These are phyloP conservation scores for Chloropsis cyanopogon DNA, from an alignment of 2,113 vertebrate genomes.

Conservation along the genomic window DNA sequence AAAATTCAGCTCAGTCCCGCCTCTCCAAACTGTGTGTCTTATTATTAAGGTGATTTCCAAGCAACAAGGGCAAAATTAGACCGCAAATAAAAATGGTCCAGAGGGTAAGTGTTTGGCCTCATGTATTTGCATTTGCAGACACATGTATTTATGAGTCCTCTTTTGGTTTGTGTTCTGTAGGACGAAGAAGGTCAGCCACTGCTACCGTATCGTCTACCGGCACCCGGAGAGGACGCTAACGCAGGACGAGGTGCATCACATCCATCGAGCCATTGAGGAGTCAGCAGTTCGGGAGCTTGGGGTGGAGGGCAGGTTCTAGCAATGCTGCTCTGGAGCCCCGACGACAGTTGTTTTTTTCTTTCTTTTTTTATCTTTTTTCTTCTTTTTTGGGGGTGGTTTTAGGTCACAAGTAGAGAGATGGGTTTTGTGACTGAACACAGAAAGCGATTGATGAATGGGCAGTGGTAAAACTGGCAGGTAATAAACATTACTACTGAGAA, in stretches of 20 bases:
- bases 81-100: neutral
- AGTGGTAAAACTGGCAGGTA: slow-evolving; percentile 11
- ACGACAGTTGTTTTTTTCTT: neutral
- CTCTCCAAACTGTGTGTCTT: neutral
- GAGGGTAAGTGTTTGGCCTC: neutral
- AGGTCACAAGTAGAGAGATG: neutral
- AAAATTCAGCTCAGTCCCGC: slow-evolving; percentile 7
- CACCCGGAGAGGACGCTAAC: slow-evolving; percentile 90
- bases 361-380: no score
- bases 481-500: slow-evolving; percentile 65
- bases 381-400: neutral
- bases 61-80: slow-evolving; percentile 1
- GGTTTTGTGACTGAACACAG: neutral
- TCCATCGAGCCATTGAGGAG: slow-evolving; percentile 81
- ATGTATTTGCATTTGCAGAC: neutral
- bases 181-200: slow-evolving; percentile 86
- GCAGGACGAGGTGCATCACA: slow-evolving; percentile 78
- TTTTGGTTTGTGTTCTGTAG: slow-evolving; percentile 65
- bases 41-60: slow-evolving; percentile 41
- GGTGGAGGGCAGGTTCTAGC: slow-evolving; percentile 84
- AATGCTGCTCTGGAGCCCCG: neutral
- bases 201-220: slow-evolving; percentile 89
- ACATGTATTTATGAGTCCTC: neutral
- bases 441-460: neutral
- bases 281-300: slow-evolving; percentile 78